These are phyloP conservation scores for Drosophila subquinaria DNA, from an alignment of 2,888 invertebrate genomes.

Conservation along the genomic window DNA sequence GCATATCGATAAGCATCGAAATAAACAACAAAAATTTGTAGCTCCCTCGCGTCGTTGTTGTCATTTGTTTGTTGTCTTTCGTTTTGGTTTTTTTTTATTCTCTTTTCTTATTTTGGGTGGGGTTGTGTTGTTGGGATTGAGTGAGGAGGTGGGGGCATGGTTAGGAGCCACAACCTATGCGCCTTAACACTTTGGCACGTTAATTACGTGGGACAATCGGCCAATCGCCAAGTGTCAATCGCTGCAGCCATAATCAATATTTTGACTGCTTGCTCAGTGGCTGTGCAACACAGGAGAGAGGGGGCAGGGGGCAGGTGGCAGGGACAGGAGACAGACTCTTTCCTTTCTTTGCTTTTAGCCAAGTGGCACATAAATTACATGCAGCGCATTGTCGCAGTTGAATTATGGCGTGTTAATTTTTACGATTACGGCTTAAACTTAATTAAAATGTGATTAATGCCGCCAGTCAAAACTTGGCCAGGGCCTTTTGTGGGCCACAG, in stretches of 20 bases:
- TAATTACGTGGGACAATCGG: conserved; percentile 76
- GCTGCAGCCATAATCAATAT: conserved; percentile 75
- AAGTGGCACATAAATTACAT: conserved; percentile 73
- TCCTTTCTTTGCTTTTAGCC: conserved; percentile 31
- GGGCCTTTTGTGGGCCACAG: conserved; percentile 29
- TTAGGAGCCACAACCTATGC: conserved; percentile 54
- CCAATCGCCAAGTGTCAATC: conserved; percentile 78
- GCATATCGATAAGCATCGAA: conserved; percentile 68
- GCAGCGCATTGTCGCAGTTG: conserved; percentile 79
- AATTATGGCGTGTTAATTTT: conserved; percentile 80
- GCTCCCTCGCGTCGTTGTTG: conserved; percentile 61
- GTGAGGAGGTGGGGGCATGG: conserved; percentile 13
- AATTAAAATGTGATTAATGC: conserved; percentile 80
- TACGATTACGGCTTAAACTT: conserved; percentile 80
- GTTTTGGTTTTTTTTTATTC: conserved; percentile 22
- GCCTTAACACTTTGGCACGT: conserved; percentile 79
- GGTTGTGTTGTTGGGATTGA: neutral
- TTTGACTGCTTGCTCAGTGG: conserved; percentile 66
- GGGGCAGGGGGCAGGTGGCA: neutral
- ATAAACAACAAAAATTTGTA: conserved; percentile 80
- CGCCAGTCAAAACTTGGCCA: conserved; percentile 26
- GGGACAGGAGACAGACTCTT: conserved; percentile 8
- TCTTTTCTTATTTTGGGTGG: conserved; percentile 28
- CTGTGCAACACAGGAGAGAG: conserved; percentile 6
- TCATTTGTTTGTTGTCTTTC: conserved; percentile 52